phyloP scores from a whole-genome alignment of 2,797 vertebrate genomes.

The Pitangus sulphuratus region DNA sequence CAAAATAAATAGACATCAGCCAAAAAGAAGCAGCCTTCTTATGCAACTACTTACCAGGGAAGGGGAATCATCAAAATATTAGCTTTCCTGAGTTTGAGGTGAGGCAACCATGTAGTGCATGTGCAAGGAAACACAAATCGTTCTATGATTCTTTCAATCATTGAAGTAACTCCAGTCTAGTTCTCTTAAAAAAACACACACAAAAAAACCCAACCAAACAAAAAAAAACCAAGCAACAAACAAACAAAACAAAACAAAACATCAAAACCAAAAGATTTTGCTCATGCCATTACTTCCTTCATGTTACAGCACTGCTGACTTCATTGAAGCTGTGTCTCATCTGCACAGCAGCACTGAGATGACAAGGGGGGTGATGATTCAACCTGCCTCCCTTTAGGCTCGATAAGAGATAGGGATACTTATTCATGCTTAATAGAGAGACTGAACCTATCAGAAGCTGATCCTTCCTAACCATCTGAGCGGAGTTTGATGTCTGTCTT shows the following conservation, averaged over 20 bases:
- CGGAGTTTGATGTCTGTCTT: background rate
- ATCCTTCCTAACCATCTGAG: background rate
- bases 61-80: background rate
- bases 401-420: rapidly evolving
- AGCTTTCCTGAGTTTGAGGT: background rate
- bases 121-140: background rate
- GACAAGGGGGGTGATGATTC: background rate
- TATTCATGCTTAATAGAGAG: background rate
- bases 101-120: background rate
- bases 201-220: background rate
- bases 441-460: background rate
- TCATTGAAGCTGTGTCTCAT: background rate
- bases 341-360: background rate
- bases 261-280: rapidly evolving
- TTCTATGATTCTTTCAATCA: background rate
- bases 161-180: background rate
- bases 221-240: no score
- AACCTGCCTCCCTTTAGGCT: background rate
- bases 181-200: background rate
- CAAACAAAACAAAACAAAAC: no score
- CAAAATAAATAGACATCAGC: background rate
- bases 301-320: background rate
- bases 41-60: background rate
- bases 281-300: background rate
- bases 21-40: background rate